Percentiles rank a stretch among this genome's conserved stretches.
These are phyloP conservation scores for Nylanderia fulva DNA, from an alignment of 1,140 invertebrate species.

Conservation along the genomic window DNA sequence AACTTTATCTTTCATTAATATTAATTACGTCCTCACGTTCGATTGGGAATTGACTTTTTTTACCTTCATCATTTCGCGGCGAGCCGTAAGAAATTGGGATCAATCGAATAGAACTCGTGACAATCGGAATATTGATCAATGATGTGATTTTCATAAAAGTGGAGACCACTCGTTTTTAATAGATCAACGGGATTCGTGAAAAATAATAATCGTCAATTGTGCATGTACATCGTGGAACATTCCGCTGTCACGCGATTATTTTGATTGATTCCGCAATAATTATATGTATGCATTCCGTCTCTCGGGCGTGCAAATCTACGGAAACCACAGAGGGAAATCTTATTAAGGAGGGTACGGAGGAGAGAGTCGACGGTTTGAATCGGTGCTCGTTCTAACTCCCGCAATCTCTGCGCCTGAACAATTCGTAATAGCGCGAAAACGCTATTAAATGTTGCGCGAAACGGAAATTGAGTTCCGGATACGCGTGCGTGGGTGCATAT, in stretches of 20 bases:
- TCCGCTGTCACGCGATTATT: background rate
- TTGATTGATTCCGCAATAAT: conserved; percentile 20
- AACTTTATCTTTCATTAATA: background rate
- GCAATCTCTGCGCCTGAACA: background rate
- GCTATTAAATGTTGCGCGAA: conserved; percentile 22
- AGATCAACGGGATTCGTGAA: background rate
- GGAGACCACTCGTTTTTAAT: background rate
- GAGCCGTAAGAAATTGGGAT: background rate
- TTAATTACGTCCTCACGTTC: background rate
- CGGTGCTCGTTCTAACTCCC: background rate
- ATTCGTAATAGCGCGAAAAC: background rate
- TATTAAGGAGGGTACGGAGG: background rate
- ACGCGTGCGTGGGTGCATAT: conserved; percentile 9
- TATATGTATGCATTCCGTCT: background rate
- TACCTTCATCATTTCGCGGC: background rate
- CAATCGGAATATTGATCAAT: background rate
- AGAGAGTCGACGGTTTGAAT: conserved; percentile 14
- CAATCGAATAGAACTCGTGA: background rate
- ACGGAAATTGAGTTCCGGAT: conserved; percentile 42
- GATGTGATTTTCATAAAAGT: background rate
- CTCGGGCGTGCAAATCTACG: background rate
- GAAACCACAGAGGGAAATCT: conserved; percentile 13
- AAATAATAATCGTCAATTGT: background rate
- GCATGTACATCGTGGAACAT: background rate
- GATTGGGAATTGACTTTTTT: conserved; percentile 23